Evolutionary conservation across 2,797 vertebrate genomes (phyloP).

Genomic region (Paratrypauchen microcephalus): DNA sequence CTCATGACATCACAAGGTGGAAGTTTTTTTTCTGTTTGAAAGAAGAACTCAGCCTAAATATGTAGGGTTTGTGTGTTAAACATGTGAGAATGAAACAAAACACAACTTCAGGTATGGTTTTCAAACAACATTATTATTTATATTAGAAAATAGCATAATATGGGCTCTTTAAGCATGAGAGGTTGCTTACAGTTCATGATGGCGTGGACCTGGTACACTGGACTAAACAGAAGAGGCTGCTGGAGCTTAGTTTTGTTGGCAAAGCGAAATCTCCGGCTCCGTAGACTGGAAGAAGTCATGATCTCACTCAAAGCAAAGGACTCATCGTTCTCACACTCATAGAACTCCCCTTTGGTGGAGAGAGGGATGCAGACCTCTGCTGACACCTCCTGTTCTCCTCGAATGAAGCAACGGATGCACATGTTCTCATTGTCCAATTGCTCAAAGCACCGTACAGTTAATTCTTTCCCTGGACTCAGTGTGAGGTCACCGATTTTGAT

Average conservation of each 20-base stretch:
- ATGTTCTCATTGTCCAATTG: background rate
- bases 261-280: slow-evolving; percentile 66
- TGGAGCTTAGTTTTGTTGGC: slow-evolving; percentile 43
- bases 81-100: no score
- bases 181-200: slow-evolving; percentile 85
- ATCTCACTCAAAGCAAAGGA: slow-evolving; percentile 75
- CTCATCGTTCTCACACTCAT: slow-evolving; percentile 45
- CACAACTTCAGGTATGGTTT: no score
- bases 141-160: no score
- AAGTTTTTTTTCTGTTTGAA: no score
- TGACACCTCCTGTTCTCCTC: slow-evolving; percentile 37
- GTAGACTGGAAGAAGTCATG: slow-evolving; percentile 59
- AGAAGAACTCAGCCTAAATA: no score
- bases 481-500: slow-evolving; percentile 57
- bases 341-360: slow-evolving; percentile 68
- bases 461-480: slow-evolving; percentile 46
- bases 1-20: no score
- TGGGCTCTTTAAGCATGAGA: background rate
- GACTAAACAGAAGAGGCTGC: slow-evolving; percentile 65
- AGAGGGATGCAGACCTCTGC: slow-evolving; percentile 70
- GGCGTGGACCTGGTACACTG: slow-evolving; percentile 80
- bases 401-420: slow-evolving; percentile 66
- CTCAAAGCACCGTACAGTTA: slow-evolving; percentile 70
- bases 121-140: no score
- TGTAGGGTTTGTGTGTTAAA: no score